A percentile compares a stretch with the other conserved stretches of the same genome.
These are phyloP conservation scores for Allophyes oxyacanthae DNA, from an alignment of 2,888 invertebrate species.

Conservation along the genomic window DNA sequence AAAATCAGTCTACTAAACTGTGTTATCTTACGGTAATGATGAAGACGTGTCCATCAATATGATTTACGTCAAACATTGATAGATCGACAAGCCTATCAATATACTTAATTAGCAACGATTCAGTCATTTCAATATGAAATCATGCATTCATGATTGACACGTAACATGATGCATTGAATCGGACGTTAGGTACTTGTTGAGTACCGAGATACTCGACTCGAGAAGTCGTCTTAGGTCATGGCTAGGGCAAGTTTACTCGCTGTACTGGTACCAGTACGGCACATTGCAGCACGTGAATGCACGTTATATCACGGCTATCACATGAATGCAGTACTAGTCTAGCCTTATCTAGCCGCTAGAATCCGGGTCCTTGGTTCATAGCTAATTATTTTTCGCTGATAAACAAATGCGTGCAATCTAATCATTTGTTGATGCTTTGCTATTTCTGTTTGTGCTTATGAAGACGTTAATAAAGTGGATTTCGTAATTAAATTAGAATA, in stretches of 20 bases:
- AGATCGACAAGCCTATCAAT: constrained; percentile 9
- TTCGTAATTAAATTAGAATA: constrained; percentile 6
- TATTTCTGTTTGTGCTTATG: constrained; percentile 25
- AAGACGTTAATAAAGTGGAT: constrained; percentile 19
- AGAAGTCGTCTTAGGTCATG: constrained; percentile 29
- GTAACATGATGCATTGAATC: constrained; percentile 9
- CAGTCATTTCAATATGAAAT: constrained; percentile 12
- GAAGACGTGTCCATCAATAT: background rate
- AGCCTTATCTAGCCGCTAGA: constrained; percentile 48
- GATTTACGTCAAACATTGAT: constrained; percentile 4
- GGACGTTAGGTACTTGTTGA: constrained; percentile 4
- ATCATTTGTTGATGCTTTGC: constrained; percentile 35
- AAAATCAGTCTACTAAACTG: no score
- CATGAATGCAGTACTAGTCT: constrained; percentile 37
- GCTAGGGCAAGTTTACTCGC: constrained; percentile 10
- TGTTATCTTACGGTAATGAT: background rate
- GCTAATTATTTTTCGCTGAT: constrained; percentile 49
- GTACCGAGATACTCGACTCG: constrained; percentile 6
- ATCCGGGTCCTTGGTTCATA: constrained; percentile 59
- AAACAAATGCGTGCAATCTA: constrained; percentile 47
- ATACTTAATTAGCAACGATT: constrained; percentile 14
- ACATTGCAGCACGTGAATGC: constrained; percentile 27
- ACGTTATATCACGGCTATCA: constrained; percentile 10
- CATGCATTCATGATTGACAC: constrained; percentile 14
- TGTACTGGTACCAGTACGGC: constrained; percentile 19